Conservation (phyloP, 2,113 vertebrate species). For the Cepphus grylle region DNA sequence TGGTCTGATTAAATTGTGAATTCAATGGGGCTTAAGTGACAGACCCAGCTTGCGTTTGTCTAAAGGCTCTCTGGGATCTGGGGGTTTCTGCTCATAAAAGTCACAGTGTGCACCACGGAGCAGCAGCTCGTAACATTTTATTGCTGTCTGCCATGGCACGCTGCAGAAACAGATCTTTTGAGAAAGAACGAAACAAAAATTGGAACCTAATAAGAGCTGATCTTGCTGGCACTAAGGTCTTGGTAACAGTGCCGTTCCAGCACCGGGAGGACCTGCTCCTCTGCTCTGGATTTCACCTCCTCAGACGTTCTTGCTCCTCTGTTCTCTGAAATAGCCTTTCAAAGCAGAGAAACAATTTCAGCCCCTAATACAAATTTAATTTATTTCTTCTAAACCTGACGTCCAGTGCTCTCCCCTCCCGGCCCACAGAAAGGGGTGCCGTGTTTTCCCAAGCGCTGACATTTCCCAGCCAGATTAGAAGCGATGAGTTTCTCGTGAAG, state of each 20-base stretch:
- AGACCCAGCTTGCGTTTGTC: not conserved
- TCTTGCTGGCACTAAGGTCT: not conserved
- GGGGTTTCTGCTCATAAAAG: not conserved
- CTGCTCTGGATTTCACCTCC: not conserved
- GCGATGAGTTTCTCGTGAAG: not conserved
- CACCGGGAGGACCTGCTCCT: rapidly evolving
- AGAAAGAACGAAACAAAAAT: not conserved
- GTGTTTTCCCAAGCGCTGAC: not conserved
- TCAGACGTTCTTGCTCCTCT: not conserved
- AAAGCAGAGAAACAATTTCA: not conserved
- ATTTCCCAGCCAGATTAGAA: not conserved
- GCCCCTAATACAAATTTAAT: not conserved
- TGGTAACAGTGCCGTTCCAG: not conserved
- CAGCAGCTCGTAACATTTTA: not conserved
- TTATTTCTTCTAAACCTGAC: not conserved
- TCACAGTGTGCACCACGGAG: rapidly evolving
- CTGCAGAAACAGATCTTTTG: not conserved
- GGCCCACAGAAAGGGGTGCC: not conserved
- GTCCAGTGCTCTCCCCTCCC: not conserved
- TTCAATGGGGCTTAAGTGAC: not conserved
- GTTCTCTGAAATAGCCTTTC: not conserved
- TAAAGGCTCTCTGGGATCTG: not conserved
- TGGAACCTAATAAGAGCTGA: not conserved
- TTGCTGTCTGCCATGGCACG: not conserved
- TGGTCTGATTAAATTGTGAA: not conserved